Evolutionary conservation across 2,888 invertebrate genomes (phyloP).

Genomic region (Diadegma fenestrale): DNA sequence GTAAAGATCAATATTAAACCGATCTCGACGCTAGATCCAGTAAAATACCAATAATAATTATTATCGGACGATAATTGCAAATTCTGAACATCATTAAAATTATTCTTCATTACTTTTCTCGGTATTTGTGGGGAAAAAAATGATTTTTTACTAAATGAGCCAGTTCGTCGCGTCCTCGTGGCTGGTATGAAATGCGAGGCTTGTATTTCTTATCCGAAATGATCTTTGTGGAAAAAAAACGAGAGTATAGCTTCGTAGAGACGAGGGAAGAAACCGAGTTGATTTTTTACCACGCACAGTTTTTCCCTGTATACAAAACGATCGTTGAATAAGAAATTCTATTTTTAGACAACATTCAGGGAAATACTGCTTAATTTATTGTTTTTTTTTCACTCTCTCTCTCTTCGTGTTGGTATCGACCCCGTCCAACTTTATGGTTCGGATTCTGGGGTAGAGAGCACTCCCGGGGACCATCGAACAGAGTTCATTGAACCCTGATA

Average conservation of each 20-base stretch:
- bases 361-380: conserved; percentile 45
- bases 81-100: neutral
- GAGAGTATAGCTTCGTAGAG: conserved; percentile 34
- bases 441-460: conserved; percentile 41
- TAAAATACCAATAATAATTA: neutral
- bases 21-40: neutral
- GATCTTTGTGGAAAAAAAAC: conserved; percentile 30
- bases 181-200: conserved; percentile 21
- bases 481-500: conserved; percentile 60
- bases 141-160: conserved; percentile 37
- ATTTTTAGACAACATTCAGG: conserved; percentile 46
- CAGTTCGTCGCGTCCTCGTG: neutral
- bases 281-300: conserved; percentile 13
- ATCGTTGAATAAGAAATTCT: conserved; percentile 46
- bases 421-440: conserved; percentile 30
- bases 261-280: conserved; percentile 17
- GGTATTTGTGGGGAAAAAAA: neutral
- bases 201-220: conserved; percentile 34
- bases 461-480: conserved; percentile 53
- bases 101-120: neutral
- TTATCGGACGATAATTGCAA: neutral
- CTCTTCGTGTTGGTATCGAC: conserved; percentile 51
- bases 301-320: conserved; percentile 36
- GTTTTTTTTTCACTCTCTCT: conserved; percentile 31
- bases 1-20: neutral